Evolutionary conservation across 2,888 invertebrate genomes (phyloP), one percentile per base, ranked within the genome.

Genomic region (Oxystoma pomonae): DNA sequence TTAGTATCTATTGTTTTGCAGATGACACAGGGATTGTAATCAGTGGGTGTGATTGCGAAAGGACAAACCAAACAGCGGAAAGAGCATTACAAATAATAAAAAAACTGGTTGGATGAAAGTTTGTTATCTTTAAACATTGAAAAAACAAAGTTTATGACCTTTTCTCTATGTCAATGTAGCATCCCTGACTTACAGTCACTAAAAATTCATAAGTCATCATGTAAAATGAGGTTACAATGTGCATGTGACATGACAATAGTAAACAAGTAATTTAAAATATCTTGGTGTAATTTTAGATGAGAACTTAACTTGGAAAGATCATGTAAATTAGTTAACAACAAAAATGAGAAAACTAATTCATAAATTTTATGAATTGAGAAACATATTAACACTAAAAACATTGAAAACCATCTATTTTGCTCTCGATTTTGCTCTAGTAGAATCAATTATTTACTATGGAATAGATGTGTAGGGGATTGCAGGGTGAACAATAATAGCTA

Each of bases 121-220:
- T 22, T 60, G 51, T 53, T 60, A 1, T 55, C 60, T 5, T 53
- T 60, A n/a, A 60, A 53, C 53, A 17, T 53, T 2, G 21, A 58
- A 49, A 60, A 60, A 60, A 60, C 60, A 53, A 60, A 60, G 17
- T 53, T 52, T 53, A 21, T 60, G 22, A 16, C 55, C 18, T 60
- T 60, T 58, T 49, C 58, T 17, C 18, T 58, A 58, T n/a, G 49
- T 51, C 9, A 16, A 56, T 20, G 5, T 16, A 56, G 16, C 20
- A n/a, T 3, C 16, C 21, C 56, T 19, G 20, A 2, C 20, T 1
- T 56, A 16, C n/a, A 56, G 20, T 55, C 55, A 1, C 18, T 55
- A 18, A 55, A 5, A 55, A 55, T 55, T 5, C 55, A 55, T 55
- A 19, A 55, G 18, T 16, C 20, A 19, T 9, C 20, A 56, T 56